A percentile compares a stretch with the other conserved stretches of the same genome.
Evolutionary conservation across 2,797 vertebrate species (phyloP).

Genomic region (Ambastaia sidthimunki): DNA sequence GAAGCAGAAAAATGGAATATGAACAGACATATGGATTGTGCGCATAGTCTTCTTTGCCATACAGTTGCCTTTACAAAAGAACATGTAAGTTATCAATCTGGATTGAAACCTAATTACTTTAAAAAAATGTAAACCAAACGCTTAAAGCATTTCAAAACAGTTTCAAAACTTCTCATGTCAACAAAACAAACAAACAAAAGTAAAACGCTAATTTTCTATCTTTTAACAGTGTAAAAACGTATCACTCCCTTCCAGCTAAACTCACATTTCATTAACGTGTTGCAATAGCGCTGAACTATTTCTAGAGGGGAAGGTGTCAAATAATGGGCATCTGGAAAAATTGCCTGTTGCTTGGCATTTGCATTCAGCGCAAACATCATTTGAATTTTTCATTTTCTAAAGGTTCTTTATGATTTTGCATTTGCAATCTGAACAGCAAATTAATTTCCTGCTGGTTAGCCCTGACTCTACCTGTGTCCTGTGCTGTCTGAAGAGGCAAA

Average conservation of each 20-base stretch:
- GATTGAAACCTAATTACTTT: background rate
- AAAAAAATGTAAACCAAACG: background rate
- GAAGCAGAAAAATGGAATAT: background rate
- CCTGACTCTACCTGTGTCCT: constrained; percentile 46
- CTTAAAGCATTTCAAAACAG: background rate
- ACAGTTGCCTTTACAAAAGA: background rate
- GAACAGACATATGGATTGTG: background rate
- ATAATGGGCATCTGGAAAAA: constrained; percentile 44
- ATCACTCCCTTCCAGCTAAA: constrained; percentile 14
- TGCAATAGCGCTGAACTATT: constrained; percentile 20
- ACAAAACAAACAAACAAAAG: constrained; percentile 2
- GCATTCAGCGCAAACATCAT: constrained; percentile 55
- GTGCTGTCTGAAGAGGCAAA: constrained; percentile 58
- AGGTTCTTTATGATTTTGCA: constrained; percentile 54
- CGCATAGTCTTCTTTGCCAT: background rate
- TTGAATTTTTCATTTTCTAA: constrained; percentile 55
- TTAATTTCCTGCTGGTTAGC: constrained; percentile 69
- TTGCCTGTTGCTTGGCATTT: constrained; percentile 49
- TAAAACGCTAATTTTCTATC: background rate
- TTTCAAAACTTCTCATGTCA: background rate
- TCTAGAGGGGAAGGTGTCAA: constrained; percentile 23
- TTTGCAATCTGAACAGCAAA: constrained; percentile 64
- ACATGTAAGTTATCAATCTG: background rate
- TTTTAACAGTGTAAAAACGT: constrained; percentile 1
- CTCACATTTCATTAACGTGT: constrained; percentile 21